Base-by-base conservation (phyloP, 2,888 invertebrate genomes). In the Halocaridina rubra region DNA sequence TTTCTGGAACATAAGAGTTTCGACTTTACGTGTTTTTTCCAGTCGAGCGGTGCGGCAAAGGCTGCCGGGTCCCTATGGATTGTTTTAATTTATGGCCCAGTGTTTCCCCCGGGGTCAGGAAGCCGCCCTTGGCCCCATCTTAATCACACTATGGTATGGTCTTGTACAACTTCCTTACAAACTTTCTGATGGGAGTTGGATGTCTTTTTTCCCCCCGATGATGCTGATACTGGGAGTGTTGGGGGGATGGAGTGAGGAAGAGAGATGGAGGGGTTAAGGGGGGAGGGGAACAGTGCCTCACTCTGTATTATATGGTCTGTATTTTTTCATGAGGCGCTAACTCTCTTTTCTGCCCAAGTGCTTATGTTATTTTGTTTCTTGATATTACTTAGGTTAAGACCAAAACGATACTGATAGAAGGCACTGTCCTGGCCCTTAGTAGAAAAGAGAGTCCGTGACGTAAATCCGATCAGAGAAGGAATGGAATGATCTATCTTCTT, bases 101-200 rank as follows among this genome's bases (percentile, higher is more conserved):
- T 53, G 29, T 10, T 32, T 69, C 77, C 75, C 76, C 27, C 69
- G 76, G 46, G 76, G 67, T 67, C 53, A 67, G 30, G 61, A 61
- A 39, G 32, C 19, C 53, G 53, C 71, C 82, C 82, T 39, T 59
- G 67, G 71, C 61, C 82, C 82, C 77, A 39, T 77, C 82, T 82
- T 82, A 82, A 82, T 82, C 82, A 82, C 82, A 77, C 77, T 82
- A 69, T 77, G 57, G 77, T 67, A 77, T 77, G 75, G 59, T 29
- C 77, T 30, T 72, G 57, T 67, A 69, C 82, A 77, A 82, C 82
- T 82, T 82, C 82, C 72, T 82, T 76, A 71, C 53, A 32, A 75
- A 82, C 61, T 82, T 82, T 77, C 61, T 82, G 77, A 82, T 82
- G 77, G 32, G 74, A 82, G 82, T 71, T 82, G 82, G 32, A 77